A percentile compares a stretch with the other conserved stretches of the same genome.
Conservation (phyloP, 1,140 invertebrate species). For the Zaprionus davidi region DNA sequence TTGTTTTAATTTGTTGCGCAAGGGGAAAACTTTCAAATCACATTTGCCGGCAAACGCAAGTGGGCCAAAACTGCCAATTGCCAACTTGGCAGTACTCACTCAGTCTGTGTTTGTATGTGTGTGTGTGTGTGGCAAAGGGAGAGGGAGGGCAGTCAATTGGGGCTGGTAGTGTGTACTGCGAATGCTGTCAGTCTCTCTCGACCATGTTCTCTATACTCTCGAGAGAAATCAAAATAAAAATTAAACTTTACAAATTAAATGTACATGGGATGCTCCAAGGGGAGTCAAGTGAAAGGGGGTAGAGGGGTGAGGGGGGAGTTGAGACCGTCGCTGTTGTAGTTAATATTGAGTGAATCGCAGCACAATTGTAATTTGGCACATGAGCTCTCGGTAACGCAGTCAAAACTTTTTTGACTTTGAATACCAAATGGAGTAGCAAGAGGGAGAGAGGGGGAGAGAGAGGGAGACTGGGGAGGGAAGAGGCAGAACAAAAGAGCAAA, state of each 20-base stretch:
- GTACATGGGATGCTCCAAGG: conserved; percentile 25
- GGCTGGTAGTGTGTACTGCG: background rate
- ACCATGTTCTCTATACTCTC: conserved; percentile 46
- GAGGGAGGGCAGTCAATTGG: background rate
- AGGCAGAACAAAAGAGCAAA: background rate
- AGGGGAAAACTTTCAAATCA: conserved; percentile 69
- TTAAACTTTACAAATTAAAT: conserved; percentile 72
- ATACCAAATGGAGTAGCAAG: background rate
- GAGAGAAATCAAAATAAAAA: conserved; percentile 70
- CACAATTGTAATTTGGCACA: conserved; percentile 67
- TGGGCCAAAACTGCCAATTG: conserved; percentile 27
- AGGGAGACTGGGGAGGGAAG: background rate
- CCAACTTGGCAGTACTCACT: background rate
- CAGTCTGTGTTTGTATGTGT: background rate
- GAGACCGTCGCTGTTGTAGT: conserved; percentile 2
- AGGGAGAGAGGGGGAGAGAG: background rate
- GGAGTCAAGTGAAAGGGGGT: background rate
- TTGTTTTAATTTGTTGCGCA: conserved; percentile 65
- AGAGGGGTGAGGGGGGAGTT: background rate
- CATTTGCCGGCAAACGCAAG: conserved; percentile 37
- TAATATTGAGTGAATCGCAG: conserved; percentile 56
- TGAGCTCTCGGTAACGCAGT: conserved; percentile 26
- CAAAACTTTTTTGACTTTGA: conserved; percentile 12
- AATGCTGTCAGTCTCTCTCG: background rate
- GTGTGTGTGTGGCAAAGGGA: background rate